Evolutionary conservation across 2,113 vertebrate genomes (phyloP).

Genomic region (Mellivora capensis): DNA sequence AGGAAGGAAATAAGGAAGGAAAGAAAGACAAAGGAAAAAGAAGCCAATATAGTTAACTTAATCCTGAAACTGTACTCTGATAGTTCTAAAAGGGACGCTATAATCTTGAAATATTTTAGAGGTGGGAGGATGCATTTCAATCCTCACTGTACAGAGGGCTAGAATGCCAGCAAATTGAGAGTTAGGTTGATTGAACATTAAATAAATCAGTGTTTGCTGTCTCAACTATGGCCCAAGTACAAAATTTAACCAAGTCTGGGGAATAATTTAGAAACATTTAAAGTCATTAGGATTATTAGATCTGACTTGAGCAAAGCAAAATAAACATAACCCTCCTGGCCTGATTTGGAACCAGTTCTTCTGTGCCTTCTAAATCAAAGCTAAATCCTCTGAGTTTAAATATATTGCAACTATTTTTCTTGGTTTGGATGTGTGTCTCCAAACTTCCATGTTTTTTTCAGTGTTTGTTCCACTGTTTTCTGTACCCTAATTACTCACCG

Average conservation of each 20-base stretch:
- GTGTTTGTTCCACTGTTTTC: neutral
- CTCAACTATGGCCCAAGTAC: neutral
- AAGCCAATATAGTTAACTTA: neutral
- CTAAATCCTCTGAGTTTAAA: neutral
- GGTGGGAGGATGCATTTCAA: neutral
- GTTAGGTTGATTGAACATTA: neutral
- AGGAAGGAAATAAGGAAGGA: neutral
- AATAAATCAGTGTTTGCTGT: neutral
- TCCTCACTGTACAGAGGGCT: neutral
- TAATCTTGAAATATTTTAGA: neutral
- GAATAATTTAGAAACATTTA: constrained; percentile 20
- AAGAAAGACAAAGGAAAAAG: neutral
- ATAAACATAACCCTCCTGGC: neutral
- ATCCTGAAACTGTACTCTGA: neutral
- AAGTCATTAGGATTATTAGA: constrained; percentile 34
- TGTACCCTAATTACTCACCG: neutral
- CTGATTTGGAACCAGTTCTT: neutral
- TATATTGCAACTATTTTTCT: neutral
- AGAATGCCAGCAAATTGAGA: neutral
- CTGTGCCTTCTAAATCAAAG: neutral
- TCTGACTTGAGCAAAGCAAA: constrained; percentile 10
- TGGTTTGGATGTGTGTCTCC: neutral
- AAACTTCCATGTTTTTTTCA: neutral
- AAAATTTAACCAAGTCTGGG: neutral
- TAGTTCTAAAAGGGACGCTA: neutral